Conservation (phyloP, 2,888 invertebrate genomes). For the Chrysomela aeneicollis region DNA sequence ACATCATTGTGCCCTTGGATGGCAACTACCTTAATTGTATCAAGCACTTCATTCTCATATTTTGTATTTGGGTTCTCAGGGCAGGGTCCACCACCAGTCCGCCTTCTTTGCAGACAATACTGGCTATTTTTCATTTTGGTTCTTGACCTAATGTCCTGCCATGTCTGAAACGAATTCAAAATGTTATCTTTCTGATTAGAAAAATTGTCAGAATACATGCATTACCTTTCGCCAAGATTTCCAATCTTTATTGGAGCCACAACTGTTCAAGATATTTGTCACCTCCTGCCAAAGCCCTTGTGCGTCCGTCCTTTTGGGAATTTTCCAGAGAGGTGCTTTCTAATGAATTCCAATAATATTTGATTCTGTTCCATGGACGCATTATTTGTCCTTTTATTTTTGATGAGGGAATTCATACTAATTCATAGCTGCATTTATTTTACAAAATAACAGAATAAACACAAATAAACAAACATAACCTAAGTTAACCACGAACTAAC, state of each 20-base stretch:
- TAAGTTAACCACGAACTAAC: background rate
- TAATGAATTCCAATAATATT: slow-evolving; percentile 1
- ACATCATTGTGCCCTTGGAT: background rate
- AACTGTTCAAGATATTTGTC: background rate
- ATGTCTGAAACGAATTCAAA: background rate
- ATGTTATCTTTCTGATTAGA: background rate
- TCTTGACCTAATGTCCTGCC: slow-evolving; percentile 2
- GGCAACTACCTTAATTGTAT: background rate
- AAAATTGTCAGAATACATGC: background rate
- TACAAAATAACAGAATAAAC: background rate
- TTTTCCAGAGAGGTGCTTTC: background rate
- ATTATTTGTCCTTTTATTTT: background rate
- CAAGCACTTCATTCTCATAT: slow-evolving; percentile 1
- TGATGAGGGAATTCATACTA: background rate
- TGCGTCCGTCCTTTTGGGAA: background rate
- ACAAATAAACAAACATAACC: background rate
- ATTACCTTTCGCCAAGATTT: slow-evolving; percentile 14
- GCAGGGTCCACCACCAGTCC: background rate
- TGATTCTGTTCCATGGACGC: background rate
- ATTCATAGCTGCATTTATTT: background rate
- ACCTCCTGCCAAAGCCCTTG: background rate
- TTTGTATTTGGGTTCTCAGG: background rate
- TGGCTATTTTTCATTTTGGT: slow-evolving; percentile 2
- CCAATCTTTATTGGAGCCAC: slow-evolving; percentile 10
- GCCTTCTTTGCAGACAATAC: background rate